These are phyloP conservation scores for Caenorhabditis plicata DNA, from an alignment of 2,888 invertebrate genomes.

Conservation along the genomic window DNA sequence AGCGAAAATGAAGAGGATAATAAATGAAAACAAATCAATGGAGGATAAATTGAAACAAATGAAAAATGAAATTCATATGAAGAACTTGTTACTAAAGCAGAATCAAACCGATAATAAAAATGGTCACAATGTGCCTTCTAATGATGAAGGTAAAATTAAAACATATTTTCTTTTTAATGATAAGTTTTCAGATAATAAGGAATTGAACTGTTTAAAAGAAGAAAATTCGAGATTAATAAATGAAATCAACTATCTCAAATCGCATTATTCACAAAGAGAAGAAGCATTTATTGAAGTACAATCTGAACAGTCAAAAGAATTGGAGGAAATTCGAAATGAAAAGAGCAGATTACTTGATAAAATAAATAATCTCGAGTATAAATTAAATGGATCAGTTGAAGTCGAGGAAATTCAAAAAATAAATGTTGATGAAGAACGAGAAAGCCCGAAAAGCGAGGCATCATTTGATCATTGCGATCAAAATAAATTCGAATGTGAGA, in stretches of 20 bases:
- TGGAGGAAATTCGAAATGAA: slow-evolving; percentile 16
- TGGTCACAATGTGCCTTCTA: not conserved
- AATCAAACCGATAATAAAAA: slow-evolving; percentile 1
- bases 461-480: slow-evolving; percentile 25
- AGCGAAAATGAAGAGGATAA: slow-evolving; percentile 51
- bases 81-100: slow-evolving; percentile 49
- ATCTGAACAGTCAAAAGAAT: slow-evolving; percentile 21
- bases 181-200: slow-evolving; percentile 1
- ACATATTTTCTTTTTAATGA: not conserved
- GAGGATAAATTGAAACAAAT: slow-evolving; percentile 31
- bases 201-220: slow-evolving; percentile 7
- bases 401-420: no score
- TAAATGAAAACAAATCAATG: slow-evolving; percentile 47
- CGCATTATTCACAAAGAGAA: slow-evolving; percentile 29
- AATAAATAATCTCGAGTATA: slow-evolving; percentile 17
- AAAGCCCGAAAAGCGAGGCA: slow-evolving; percentile 18
- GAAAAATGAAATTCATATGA: slow-evolving; percentile 49
- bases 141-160: not conserved
- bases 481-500: slow-evolving; percentile 28
- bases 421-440: slow-evolving; percentile 24
- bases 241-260: slow-evolving; percentile 16
- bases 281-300: no score
- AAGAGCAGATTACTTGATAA: no score
- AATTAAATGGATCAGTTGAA: slow-evolving; percentile 9
- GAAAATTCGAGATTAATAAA: slow-evolving; percentile 14